Base-by-base conservation (phyloP, 2,888 invertebrate genomes). In the Hydroisotoma schaefferi region DNA sequence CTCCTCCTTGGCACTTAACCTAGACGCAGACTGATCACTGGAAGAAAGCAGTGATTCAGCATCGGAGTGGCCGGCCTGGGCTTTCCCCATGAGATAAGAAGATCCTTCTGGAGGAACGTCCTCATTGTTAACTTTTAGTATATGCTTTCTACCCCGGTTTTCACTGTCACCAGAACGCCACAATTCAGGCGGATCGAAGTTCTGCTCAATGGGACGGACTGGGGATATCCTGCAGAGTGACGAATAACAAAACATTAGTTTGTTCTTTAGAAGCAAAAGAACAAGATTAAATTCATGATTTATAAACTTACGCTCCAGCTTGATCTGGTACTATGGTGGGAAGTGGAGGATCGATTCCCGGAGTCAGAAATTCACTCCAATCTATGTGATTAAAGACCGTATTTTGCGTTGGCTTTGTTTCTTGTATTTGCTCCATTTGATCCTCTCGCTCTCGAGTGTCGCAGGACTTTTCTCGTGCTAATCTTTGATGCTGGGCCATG, bases 311-410 rank as follows among this genome's bases (percentile, higher is more conserved):
- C 49, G 49, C 8, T 18, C 37, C 12, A 37, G n/a, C 52, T 29
- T 61, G 60, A 40, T 60, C 59, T 22, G 67, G 67, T 37, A 72
- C 68, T 20, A 57, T 57, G 2, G 66, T 70, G 3, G 69, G 69
- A 8, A 65, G 68, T n/a, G 72, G 72, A 26, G 72, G 72, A 0
- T 38, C 25, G 18, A 55, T 55, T 18, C 72, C 72, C 22, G 72
- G 72, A 29, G 68, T 63, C 38, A 72, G 46, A 43, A 72, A 72
- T 26, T 70, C 68, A 12, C 63, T 67, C 72, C 72, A 72, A 26
- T 69, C 63, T 49, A 72, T 72, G 52, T 72, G 72, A 48, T 54
- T 65, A 44, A 72, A 72, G 1, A 72, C 59, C 0, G 72, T 72
- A 28, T 72, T 63, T 23, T 68, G 63, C 1, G 49, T 26, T 10